phyloP scores from a whole-genome alignment of 2,113 vertebrate species.

The Ibidorhyncha struthersii region DNA sequence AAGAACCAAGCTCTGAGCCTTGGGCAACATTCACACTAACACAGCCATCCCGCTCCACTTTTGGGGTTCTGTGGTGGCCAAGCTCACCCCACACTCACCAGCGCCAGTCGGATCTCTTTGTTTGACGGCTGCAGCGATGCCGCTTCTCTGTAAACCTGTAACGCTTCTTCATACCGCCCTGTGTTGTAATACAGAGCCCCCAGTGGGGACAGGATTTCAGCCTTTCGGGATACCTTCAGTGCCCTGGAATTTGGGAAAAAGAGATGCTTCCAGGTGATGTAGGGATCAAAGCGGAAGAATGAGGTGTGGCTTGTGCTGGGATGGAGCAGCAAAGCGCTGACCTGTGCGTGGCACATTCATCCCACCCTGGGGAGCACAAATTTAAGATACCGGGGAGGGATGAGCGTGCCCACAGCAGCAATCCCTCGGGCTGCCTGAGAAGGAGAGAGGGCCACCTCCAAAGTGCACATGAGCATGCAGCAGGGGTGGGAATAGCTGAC shows the following conservation, averaged over 20 bases:
- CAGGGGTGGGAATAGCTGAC: background rate
- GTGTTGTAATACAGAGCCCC: constrained; percentile 98
- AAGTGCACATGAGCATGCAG: rapidly evolving
- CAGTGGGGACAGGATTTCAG: constrained; percentile 88
- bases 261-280: background rate
- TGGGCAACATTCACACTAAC: background rate
- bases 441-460: background rate
- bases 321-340: background rate
- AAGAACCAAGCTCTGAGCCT: background rate
- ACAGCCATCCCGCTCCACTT: too few species aligned
- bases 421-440: background rate
- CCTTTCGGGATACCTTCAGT: constrained; percentile 84
- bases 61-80: rapidly evolving
- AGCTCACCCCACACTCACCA: constrained; percentile 76
- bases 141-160: constrained; percentile 89
- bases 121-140: constrained; percentile 82
- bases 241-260: constrained; percentile 75
- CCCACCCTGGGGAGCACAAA: background rate
- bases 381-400: background rate
- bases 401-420: background rate
- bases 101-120: constrained; percentile 86
- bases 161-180: constrained; percentile 85
- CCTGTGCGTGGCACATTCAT: background rate
- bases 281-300: background rate
- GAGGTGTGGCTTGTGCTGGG: background rate